phyloP scores from a whole-genome alignment of 2,888 invertebrate species.

The Lithophane ornitopus region DNA sequence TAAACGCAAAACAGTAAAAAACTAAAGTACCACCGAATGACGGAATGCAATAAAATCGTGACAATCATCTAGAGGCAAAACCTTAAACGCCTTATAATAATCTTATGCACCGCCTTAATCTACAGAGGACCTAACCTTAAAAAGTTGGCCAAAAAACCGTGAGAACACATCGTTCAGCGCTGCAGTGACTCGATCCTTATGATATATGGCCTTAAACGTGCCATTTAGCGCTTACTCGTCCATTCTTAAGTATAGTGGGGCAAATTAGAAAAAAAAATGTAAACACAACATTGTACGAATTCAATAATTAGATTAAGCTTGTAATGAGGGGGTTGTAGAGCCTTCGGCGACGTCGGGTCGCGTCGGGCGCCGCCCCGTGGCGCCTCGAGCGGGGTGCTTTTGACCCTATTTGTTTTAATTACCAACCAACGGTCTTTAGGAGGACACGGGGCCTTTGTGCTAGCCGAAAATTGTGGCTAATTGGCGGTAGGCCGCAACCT shows the following conservation, averaged over 20 bases:
- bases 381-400: slow-evolving; percentile 88
- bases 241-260: slow-evolving; percentile 89
- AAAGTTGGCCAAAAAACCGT: slow-evolving; percentile 82
- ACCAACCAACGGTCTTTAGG: slow-evolving; percentile 87
- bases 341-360: slow-evolving; percentile 86
- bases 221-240: slow-evolving; percentile 90
- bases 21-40: slow-evolving; percentile 61
- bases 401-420: slow-evolving; percentile 91
- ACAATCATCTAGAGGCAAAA: slow-evolving; percentile 87
- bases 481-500: slow-evolving; percentile 83
- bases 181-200: slow-evolving; percentile 87
- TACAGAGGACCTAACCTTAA: slow-evolving; percentile 72
- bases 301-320: slow-evolving; percentile 90
- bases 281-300: slow-evolving; percentile 91
- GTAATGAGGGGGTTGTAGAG: slow-evolving; percentile 87
- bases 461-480: slow-evolving; percentile 87
- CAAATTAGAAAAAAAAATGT: slow-evolving; percentile 90
- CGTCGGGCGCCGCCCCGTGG: slow-evolving; percentile 84
- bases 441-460: slow-evolving; percentile 85
- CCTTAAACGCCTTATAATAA: slow-evolving; percentile 71
- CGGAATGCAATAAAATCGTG: slow-evolving; percentile 81
- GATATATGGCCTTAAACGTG: slow-evolving; percentile 90
- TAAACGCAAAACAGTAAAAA: slow-evolving; percentile 45
- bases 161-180: slow-evolving; percentile 83
- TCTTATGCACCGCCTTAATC: slow-evolving; percentile 77